A percentile compares a stretch with the other conserved stretches of the same genome.
Evolutionary conservation across 2,888 invertebrate species (phyloP).

Genomic region (Macaria notata): DNA sequence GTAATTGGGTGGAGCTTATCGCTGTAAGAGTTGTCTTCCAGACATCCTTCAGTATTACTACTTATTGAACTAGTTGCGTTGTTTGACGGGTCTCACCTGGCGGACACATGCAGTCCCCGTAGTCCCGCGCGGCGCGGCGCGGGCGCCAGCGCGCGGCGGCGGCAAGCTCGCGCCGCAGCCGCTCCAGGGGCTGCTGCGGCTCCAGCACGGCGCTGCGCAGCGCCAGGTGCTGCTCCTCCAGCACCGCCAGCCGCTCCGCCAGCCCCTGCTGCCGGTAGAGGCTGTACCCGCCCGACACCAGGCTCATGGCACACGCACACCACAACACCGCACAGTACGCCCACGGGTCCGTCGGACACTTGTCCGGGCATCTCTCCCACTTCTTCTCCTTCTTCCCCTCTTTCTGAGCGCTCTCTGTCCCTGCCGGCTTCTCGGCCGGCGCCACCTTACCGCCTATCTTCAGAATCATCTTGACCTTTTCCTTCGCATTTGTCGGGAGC

Average conservation of each 20-base stretch:
- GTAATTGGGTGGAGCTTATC: no score
- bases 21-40: no score
- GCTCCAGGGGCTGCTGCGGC: constrained; percentile 78
- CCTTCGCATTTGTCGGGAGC: constrained; percentile 30
- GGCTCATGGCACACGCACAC: constrained; percentile 85
- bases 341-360: constrained; percentile 69
- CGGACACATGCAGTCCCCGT: constrained; percentile 87
- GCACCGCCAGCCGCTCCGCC: constrained; percentile 72
- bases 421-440: constrained; percentile 46
- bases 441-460: constrained; percentile 70
- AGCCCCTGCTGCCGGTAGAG: constrained; percentile 81
- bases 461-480: constrained; percentile 61
- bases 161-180: constrained; percentile 80
- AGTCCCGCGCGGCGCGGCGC: constrained; percentile 79
- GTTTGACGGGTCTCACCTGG: constrained; percentile 77
- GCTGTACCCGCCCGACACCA: constrained; percentile 83
- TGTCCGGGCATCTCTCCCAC: constrained; percentile 63
- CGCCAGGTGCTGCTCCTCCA: constrained; percentile 82
- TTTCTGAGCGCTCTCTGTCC: constrained; percentile 38
- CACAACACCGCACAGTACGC: constrained; percentile 80
- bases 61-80: no score
- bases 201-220: constrained; percentile 77
- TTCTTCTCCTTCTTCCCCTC: constrained; percentile 57
- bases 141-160: constrained; percentile 59
- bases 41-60: no score